Base-by-base conservation (phyloP, 2,888 invertebrate species). In the Stictocephala bisonia region DNA sequence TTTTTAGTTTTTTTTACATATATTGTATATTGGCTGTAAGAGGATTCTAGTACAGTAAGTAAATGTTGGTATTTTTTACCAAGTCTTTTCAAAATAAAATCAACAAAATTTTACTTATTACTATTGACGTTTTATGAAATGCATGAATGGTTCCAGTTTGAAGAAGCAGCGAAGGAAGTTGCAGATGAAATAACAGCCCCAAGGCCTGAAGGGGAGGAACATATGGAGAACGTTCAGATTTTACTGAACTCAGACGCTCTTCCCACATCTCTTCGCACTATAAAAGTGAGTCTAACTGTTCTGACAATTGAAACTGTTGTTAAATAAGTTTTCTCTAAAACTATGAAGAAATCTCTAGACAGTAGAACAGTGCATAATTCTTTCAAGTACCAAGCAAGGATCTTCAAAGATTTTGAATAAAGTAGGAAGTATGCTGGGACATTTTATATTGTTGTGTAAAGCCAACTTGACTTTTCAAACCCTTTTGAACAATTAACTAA, bases 171-270 rank as follows among this genome's bases (percentile, higher is more conserved):
- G 0, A 95, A 91, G 83, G 97, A 98, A 84, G 93, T 97, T 53
- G 99, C 95, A 0, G 98, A 99, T 88, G 99, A 99, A 85, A 86
- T 99, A 20, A 99, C 98, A 15, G 89, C 93, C 11, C 98, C 99
- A 0, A 87, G 98, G 72, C 95, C 96, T 0, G 92, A 93, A 80
- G 94, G 93, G 0, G 96, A 97, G 80, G 94, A 96, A 80, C 89
- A 91, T 74, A 88, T 98, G 40, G 91, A 96, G 83, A 96, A 97
- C 82, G 93, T 99, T 80, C 99, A 99, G 85, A 90, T 99, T 53
- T 88, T 96, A 80, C 84, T 99, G 6, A 88, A 90, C 9, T 97
- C 96, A 0, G 93, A 93, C 84, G 92, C 94, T 1, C 90, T 93
- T 86, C 90, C 96, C 7, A 88, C 90, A 50, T 90, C 90, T 79